Evolutionary conservation across 2,113 vertebrate species (phyloP), one percentile per base, ranked within the genome.

Genomic region (Ctenodactylus gundi): DNA sequence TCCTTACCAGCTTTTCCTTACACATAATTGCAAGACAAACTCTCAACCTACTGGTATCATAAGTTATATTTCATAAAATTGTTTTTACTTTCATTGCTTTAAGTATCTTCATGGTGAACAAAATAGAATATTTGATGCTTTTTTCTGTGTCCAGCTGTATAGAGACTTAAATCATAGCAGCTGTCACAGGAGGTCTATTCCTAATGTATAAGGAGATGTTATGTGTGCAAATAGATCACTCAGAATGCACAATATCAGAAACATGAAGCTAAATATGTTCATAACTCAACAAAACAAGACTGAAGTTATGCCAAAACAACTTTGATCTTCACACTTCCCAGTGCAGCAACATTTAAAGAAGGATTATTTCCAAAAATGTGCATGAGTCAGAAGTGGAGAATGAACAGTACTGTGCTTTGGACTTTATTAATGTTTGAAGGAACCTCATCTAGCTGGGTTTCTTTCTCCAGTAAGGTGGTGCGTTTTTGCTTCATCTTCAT

Each of bases 211-310:
- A 46, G 77, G 57, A 41, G 85, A 96, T 1, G 0, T 62, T 88
- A 36, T 67, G 55, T 72, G 25, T n/a, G 6, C 87, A 93, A 77
- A 97, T 88, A 87, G 60, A 94, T 92, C 85, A 93, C 80, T 34
- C 87, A 94, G 90, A 97, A 96, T 94, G 72, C 65, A 85, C 41
- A 93, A 92, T 95, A 91, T 86, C 76, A 83, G 95, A 96, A 96
- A 72, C 12, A 53, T 73, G 90, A 98, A 98, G 97, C 75, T 95
- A 97, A 98, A 95, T 76, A 93, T 82, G 91, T 94, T 94, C 90
- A 86, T 95, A 97, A 95, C 89, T 97, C 90, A 96, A 88, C 88
- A 95, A 93, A 95, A 85, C 82, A 97, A 88, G 73, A 83, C 4
- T 7, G 0, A 89, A 72, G 60, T 88, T 89, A 20, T 25, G 3